Evolutionary conservation across 2,113 vertebrate species (phyloP).

Genomic region (Quiscalus mexicanus): DNA sequence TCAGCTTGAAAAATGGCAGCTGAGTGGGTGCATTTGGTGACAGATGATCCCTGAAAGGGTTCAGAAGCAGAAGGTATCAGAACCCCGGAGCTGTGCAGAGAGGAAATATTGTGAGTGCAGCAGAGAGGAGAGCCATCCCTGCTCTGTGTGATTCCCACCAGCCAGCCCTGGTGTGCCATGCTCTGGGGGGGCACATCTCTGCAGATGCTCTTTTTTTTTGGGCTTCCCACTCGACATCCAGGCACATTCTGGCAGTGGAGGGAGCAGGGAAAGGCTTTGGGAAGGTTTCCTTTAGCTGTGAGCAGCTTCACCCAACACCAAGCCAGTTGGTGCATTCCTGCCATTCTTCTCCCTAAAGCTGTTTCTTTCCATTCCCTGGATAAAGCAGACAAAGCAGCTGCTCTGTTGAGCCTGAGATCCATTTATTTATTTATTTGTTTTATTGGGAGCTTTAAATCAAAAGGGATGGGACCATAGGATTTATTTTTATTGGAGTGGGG

Average conservation of each 20-base stretch:
- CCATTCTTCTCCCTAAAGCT: conserved; percentile 14
- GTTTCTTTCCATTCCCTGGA: background rate
- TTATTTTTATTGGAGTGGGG: background rate
- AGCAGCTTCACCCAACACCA: background rate
- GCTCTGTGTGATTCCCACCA: background rate
- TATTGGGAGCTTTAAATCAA: background rate
- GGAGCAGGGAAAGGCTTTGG: background rate
- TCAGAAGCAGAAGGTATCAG: conserved; percentile 25
- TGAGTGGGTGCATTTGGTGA: conserved; percentile 37
- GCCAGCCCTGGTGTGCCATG: fast-evolving
- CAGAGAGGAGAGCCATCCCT: background rate
- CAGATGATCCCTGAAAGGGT: conserved; percentile 34
- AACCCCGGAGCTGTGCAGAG: background rate
- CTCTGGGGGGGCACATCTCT: background rate
- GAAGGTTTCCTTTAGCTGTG: background rate
- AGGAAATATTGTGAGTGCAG: background rate
- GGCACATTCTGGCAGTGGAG: background rate
- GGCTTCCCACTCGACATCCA: background rate
- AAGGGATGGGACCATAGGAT: background rate
- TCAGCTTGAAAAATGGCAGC: conserved; percentile 1
- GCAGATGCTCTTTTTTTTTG: background rate
- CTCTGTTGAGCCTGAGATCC: background rate
- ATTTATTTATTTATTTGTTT: background rate
- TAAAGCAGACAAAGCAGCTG: conserved; percentile 25
- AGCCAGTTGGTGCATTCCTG: background rate